A percentile compares a stretch with the other conserved stretches of the same genome.
Conservation (phyloP, 2,113 vertebrate genomes). For the Barnardius zonarius region DNA sequence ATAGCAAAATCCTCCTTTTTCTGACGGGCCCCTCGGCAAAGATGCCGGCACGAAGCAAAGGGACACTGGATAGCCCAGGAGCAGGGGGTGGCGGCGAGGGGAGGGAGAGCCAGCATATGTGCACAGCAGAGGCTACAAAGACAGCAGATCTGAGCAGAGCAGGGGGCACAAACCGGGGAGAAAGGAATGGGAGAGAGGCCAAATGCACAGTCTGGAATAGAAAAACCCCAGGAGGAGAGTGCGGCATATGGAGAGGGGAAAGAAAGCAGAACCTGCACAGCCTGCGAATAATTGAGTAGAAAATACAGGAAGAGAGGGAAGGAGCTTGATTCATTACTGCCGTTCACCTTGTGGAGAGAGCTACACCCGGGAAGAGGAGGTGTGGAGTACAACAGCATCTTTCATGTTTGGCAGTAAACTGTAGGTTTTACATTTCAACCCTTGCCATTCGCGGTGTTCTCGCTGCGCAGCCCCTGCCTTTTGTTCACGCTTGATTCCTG, state of each 20-base stretch:
- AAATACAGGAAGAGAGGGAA: constrained; percentile 31
- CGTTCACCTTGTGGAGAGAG: constrained; percentile 16
- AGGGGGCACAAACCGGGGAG: constrained; percentile 1
- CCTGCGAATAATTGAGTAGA: constrained; percentile 37
- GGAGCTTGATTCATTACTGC: constrained; percentile 35
- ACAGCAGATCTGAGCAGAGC: constrained; percentile 48
- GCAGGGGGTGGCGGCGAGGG: neutral
- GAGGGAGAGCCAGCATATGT: constrained; percentile 46
- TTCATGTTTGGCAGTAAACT: neutral
- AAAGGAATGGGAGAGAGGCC: constrained; percentile 59
- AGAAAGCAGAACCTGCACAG: constrained; percentile 54
- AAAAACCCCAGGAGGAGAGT: neutral
- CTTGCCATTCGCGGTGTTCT: neutral
- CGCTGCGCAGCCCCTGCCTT: neutral
- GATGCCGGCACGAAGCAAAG: neutral
- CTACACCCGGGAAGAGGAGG: constrained; percentile 8
- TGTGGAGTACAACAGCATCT: constrained; percentile 24
- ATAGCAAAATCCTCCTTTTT: neutral
- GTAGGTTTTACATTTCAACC: neutral
- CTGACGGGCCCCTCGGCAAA: neutral
- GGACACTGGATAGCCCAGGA: neutral
- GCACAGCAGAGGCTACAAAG: constrained; percentile 51
- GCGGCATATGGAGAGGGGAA: constrained; percentile 46
- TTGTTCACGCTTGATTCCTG: constrained; percentile 12
- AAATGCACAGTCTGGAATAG: constrained; percentile 7